Conservation (phyloP, 2,797 vertebrate species). For the Alosa sapidissima region DNA sequence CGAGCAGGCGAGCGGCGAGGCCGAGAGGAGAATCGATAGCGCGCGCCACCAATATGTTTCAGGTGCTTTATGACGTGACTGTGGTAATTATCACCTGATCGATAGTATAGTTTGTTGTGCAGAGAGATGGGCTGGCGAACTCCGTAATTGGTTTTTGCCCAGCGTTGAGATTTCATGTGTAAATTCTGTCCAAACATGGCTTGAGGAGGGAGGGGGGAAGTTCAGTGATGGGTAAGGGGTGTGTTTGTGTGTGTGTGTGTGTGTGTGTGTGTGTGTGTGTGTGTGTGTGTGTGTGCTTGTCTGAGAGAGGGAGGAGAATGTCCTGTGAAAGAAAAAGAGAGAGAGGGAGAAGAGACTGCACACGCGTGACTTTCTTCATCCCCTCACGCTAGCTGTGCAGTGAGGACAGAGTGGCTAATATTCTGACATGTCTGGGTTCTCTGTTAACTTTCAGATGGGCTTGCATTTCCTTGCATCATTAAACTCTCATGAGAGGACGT, state of each 20-base stretch:
- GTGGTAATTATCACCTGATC: conserved; percentile 79
- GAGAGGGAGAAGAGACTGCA: background rate
- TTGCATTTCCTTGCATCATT: conserved; percentile 67
- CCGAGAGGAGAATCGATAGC: conserved; percentile 73
- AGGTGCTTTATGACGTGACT: conserved; percentile 81
- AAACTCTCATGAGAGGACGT: conserved; percentile 56
- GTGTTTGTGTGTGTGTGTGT: conserved; percentile 34
- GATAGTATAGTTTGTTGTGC: conserved; percentile 77
- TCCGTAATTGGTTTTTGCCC: conserved; percentile 72
- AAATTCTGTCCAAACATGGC: conserved; percentile 58
- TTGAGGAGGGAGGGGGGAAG: conserved; percentile 25
- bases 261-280: background rate
- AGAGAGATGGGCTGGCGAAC: conserved; percentile 57
- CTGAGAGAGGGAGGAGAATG: background rate
- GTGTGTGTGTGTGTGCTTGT: background rate
- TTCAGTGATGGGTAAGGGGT: conserved; percentile 18
- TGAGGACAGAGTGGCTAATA: conserved; percentile 49
- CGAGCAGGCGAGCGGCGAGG: conserved; percentile 67
- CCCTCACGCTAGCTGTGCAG: conserved; percentile 42
- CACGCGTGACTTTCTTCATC: background rate
- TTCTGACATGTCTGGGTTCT: conserved; percentile 53
- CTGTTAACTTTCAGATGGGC: conserved; percentile 32
- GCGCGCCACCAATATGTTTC: conserved; percentile 78
- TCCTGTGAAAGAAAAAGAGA: background rate
- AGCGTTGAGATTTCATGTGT: conserved; percentile 64